Evolutionary conservation across 2,797 vertebrate species (phyloP), one percentile per base, ranked within the genome.

Genomic region (Pseudotriccus pelzelni): DNA sequence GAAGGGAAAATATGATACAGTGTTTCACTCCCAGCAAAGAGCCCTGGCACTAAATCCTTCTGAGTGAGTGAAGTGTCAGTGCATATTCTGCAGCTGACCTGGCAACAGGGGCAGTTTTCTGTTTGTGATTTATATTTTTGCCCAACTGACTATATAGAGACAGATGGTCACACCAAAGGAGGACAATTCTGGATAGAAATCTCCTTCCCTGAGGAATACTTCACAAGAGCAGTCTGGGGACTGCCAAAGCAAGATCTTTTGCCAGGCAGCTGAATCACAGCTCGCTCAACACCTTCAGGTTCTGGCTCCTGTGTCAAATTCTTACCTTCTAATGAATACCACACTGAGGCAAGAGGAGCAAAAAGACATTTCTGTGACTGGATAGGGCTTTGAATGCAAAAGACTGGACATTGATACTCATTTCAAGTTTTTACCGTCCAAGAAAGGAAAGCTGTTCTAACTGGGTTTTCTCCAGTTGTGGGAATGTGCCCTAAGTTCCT

Each of bases 161-260:
- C 94, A 96, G 92, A 95, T 96, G 95, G 93, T 56, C 55, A 86
- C 87, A 91, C 84, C 84, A 69, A 84, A 90, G 91, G 85, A 91
- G 74, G 36, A 73, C 34, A 49, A 58, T 68, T 80, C 76, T 93
- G 87, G 73, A 95, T 91, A 55, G 69, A 78, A 88, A 89, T 37
- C 68, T 76, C 60, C 73, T 62, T 84, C 80, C 72, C 94, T 18
- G 59, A 60, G 87, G 89, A 94, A 84, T 77, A 60, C n/a, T 91
- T 91, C 80, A 87, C 55, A 91, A 79, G 79, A 89, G 55, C 39
- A 52, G 67, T 23, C 58, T 63, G 63, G 55, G 63, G 44, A 63
- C 50, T 90, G 96, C 92, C 93, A 93, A 90, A 90, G 52, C 37
- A 56, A 85, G 56, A 60, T 47, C 62, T 88, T 69, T 50, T 86